Percentiles rank a stretch among this genome's conserved stretches.
phyloP scores from a whole-genome alignment of 1,140 invertebrate species.

The Cherax destructor region DNA sequence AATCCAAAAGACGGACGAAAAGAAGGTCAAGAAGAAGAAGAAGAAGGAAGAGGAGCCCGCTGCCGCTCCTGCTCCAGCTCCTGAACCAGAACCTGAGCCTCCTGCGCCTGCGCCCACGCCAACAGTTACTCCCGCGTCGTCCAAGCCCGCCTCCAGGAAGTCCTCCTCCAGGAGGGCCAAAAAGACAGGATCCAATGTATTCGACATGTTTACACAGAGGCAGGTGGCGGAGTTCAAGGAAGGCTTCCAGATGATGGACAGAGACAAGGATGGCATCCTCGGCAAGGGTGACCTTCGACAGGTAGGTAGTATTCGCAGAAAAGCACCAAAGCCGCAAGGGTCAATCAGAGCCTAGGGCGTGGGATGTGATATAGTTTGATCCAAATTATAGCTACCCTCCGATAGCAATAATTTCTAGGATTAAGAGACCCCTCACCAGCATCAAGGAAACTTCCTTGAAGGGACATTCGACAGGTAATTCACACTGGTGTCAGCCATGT shows the following conservation, averaged over 20 bases:
- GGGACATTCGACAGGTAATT: too few species aligned
- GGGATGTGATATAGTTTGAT: too few species aligned
- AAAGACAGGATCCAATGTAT: conserved; percentile 85
- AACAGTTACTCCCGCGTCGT: conserved; percentile 40
- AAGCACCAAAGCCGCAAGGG: too few species aligned
- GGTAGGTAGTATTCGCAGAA: background rate
- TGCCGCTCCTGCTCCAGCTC: conserved; percentile 19
- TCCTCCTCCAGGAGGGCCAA: conserved; percentile 69
- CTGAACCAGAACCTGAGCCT: conserved; percentile 44
- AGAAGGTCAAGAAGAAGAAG: conserved; percentile 70
- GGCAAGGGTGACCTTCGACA: conserved; percentile 90
- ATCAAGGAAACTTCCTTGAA: too few species aligned
- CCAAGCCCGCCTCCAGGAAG: conserved; percentile 68
- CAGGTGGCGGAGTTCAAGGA: conserved; percentile 98
- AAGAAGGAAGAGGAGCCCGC: conserved; percentile 53
- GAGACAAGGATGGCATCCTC: conserved; percentile 98
- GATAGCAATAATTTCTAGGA: too few species aligned
- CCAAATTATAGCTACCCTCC: too few species aligned
- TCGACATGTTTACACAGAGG: conserved; percentile 96
- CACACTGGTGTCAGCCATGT: too few species aligned
- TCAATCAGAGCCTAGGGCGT: too few species aligned
- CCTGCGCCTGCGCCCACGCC: conserved; percentile 21
- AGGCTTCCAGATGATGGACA: conserved; percentile 97
- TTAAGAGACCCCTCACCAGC: too few species aligned
- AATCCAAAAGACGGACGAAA: conserved; percentile 37